phyloP scores from a whole-genome alignment of 2,888 invertebrate species.

The Eledona agricola region DNA sequence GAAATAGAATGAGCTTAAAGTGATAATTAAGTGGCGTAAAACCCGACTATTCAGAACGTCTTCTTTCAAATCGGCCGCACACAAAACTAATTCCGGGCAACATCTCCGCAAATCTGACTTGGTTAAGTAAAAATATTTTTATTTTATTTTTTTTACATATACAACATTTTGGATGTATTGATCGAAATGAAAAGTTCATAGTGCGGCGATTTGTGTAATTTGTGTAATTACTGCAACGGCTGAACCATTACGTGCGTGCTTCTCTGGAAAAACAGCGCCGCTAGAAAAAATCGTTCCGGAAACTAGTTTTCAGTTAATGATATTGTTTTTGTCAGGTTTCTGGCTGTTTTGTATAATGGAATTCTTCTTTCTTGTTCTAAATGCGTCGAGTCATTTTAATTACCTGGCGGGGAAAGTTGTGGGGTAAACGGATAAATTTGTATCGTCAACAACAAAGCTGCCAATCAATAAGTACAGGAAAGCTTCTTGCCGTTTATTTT shows the following conservation, averaged over 20 bases:
- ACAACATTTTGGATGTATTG: too few species aligned
- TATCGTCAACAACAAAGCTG: constrained; percentile 4
- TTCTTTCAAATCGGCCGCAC: constrained; percentile 14
- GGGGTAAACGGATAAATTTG: constrained; percentile 16
- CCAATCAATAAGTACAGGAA: constrained; percentile 24
- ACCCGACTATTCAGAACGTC: constrained; percentile 23
- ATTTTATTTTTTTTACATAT: too few species aligned
- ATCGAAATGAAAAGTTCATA: too few species aligned
- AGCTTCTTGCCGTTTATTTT: constrained; percentile 17
- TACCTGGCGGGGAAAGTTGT: neutral
- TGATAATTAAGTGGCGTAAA: constrained; percentile 34
- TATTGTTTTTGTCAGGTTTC: constrained; percentile 30
- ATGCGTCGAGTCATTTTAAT: constrained; percentile 14
- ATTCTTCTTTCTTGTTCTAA: constrained; percentile 6
- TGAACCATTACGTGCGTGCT: constrained; percentile 16
- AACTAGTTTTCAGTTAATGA: constrained; percentile 35
- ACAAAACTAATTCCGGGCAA: too few species aligned
- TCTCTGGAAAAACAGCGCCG: constrained; percentile 16
- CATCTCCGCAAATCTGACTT: too few species aligned
- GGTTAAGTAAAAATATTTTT: too few species aligned
- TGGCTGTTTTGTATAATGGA: constrained; percentile 10
- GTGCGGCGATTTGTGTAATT: too few species aligned
- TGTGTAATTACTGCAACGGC: constrained; percentile 9
- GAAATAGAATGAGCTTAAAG: constrained; percentile 33
- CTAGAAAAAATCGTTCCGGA: constrained; percentile 25